Evolutionary conservation across 2,797 vertebrate genomes (phyloP).

Genomic region (Eutrigla gurnardus): DNA sequence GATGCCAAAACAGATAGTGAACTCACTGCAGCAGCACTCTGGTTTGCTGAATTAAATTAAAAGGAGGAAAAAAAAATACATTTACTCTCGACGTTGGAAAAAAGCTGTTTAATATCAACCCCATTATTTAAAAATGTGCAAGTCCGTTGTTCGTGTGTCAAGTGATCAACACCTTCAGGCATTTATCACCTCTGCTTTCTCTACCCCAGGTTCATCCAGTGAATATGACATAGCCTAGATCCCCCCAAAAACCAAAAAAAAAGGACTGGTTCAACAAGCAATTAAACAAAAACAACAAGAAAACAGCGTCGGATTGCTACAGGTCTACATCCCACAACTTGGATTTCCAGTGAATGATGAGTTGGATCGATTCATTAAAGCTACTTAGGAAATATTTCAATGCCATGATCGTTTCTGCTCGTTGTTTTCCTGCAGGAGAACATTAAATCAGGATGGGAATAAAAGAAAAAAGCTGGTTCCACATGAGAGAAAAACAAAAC

Average conservation of each 20-base stretch:
- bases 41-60: neutral
- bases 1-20: conserved; percentile 45
- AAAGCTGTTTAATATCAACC: conserved; percentile 89
- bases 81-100: conserved; percentile 78
- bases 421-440: conserved; percentile 83
- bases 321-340: conserved; percentile 91
- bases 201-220: conserved; percentile 95
- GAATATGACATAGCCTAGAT: conserved; percentile 78
- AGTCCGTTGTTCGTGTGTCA: conserved; percentile 91
- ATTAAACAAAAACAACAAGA: conserved; percentile 63
- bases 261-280: conserved; percentile 47
- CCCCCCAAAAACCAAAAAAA: conserved; percentile 30
- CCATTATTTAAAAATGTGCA: conserved; percentile 96
- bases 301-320: conserved; percentile 76
- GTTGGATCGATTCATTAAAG: conserved; percentile 92
- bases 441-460: conserved; percentile 56
- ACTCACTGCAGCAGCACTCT: conserved; percentile 21
- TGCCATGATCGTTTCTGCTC: conserved; percentile 81
- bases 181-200: conserved; percentile 94
- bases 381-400: conserved; percentile 89
- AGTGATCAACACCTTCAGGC: conserved; percentile 95
- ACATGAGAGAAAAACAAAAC: conserved; percentile 74
- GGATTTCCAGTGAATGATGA: conserved; percentile 89
- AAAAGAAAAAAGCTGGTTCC: conserved; percentile 82
- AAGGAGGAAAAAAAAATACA: conserved; percentile 56